phyloP scores from a whole-genome alignment of 2,797 vertebrate genomes.

The Falco berigora region DNA sequence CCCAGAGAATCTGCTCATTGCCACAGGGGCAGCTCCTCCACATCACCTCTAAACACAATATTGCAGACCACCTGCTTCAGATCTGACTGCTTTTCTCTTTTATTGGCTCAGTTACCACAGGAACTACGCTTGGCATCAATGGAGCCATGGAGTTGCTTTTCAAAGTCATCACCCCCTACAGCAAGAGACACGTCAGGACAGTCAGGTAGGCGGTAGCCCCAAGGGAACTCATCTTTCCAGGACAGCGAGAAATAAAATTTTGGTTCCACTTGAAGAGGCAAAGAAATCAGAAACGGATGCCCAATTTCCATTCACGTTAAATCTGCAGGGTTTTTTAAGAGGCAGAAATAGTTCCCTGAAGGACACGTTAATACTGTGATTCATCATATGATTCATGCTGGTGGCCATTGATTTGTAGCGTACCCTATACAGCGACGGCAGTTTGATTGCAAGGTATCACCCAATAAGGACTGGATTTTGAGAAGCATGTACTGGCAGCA shows the following conservation, averaged over 20 bases:
- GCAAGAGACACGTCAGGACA: constrained; percentile 70
- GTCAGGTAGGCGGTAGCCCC: constrained; percentile 78
- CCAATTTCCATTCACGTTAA: constrained; percentile 17
- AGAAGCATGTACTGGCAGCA: not conserved
- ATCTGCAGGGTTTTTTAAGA: constrained; percentile 15
- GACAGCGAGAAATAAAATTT: constrained; percentile 45
- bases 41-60: not conserved
- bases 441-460: not conserved
- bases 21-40: not conserved
- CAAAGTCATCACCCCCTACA: constrained; percentile 80
- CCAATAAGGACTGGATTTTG: not conserved
- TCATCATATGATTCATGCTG: constrained; percentile 48
- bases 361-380: not conserved
- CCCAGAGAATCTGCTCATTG: not conserved
- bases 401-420: constrained; percentile 1
- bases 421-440: not conserved
- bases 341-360: constrained; percentile 8
- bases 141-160: constrained; percentile 84
- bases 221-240: constrained; percentile 11
- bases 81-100: constrained; percentile 41
- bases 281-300: constrained; percentile 34
- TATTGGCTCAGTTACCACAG: constrained; percentile 76
- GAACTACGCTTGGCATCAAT: constrained; percentile 81
- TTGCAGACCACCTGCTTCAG: not conserved
- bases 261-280: constrained; percentile 42